Percentiles rank a stretch among this genome's conserved stretches.
These are phyloP conservation scores for Forbesichthys papilliferus DNA, from an alignment of 2,113 vertebrate species.

Conservation along the genomic window DNA sequence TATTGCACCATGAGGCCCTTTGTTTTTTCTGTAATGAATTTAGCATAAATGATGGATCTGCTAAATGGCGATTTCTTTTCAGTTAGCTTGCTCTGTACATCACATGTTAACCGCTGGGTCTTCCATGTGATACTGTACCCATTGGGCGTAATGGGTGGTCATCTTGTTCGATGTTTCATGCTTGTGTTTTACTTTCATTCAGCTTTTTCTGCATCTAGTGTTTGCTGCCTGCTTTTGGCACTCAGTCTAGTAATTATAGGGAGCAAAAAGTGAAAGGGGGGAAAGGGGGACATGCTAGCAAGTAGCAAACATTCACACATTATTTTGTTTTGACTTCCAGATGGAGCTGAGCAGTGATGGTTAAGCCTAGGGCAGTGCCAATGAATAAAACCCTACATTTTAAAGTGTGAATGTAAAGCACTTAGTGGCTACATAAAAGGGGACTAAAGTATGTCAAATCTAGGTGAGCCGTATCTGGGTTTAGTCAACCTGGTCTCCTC, in stretches of 20 bases:
- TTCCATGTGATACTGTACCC: slow-evolving; percentile 24
- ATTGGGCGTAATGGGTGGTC: slow-evolving; percentile 39
- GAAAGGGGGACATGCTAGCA: slow-evolving; percentile 14
- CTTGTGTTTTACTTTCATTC: slow-evolving; percentile 71
- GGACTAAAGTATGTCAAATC: slow-evolving; percentile 36
- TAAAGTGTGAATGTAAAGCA: slow-evolving; percentile 34
- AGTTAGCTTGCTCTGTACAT: slow-evolving; percentile 46
- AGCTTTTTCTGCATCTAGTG: slow-evolving; percentile 55
- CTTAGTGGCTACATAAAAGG: slow-evolving; percentile 49
- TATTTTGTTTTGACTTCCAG: slow-evolving; percentile 48
- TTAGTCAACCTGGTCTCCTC: slow-evolving; percentile 86
- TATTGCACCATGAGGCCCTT: too few relatives aligned
- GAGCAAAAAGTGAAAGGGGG: slow-evolving; percentile 7
- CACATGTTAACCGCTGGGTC: slow-evolving; percentile 26
- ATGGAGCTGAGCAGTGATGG: slow-evolving; percentile 37
- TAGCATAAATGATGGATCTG: background rate
- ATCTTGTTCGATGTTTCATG: slow-evolving; percentile 68
- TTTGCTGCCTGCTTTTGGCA: slow-evolving; percentile 38
- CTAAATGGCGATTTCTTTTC: slow-evolving; percentile 26
- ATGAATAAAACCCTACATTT: slow-evolving; percentile 22
- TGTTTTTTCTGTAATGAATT: background rate
- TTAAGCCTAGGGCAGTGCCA: slow-evolving; percentile 37
- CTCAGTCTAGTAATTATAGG: slow-evolving; percentile 14
- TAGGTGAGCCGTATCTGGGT: slow-evolving; percentile 79
- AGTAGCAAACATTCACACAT: slow-evolving; percentile 28